Evolutionary conservation across 2,797 vertebrate genomes (phyloP), one percentile per base, ranked within the genome.

Genomic region (Macropus fuliginosus): DNA sequence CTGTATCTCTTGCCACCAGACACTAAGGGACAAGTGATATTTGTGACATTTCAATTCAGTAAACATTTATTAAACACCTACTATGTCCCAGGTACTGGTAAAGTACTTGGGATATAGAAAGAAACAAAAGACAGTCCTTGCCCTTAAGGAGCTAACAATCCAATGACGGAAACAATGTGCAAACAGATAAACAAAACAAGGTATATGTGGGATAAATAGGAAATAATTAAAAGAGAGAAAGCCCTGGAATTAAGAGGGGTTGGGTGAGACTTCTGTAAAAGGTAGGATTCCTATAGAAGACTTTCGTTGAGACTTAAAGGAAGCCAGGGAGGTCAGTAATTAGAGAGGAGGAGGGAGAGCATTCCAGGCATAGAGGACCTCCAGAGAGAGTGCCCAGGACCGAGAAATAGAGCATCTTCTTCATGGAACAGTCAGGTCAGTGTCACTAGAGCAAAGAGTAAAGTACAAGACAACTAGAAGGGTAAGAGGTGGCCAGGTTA

Each of bases 21-120:
- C 46, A 46, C 66, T 92, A 92, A 31, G 92, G 56, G 89, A 9
- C 89, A 56, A n/a, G 34, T 94, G 55, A 54, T 92, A 46, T 92
- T 94, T 81, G 18, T 74, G 66, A 81, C 18, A 40, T 40, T 46
- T 81, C 59, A n/a, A 5, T n/a, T 66, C n/a, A 81, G 5, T 81
- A 81, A 81, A 81, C 12, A 52, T 52, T 52, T 74, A 62, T 34
- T 62, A 34, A 74, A n/a, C 2, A 46, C n/a, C 66, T 46, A 9
- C 66, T 46, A 2, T 81, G n/a, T 46, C 6, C n/a, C 18, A 81
- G 66, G 18, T 5, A 46, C 66, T 46, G 40, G 40, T 81, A 1
- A 46, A n/a, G 13, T 34, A 66, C 59, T 66, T 12, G 59, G 12
- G 31, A 81, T 81, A 46, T 21, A 46, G 46, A 81, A 10, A 24